Base-by-base conservation (phyloP, 2,797 vertebrate genomes). In the Erethizon dorsatum region DNA sequence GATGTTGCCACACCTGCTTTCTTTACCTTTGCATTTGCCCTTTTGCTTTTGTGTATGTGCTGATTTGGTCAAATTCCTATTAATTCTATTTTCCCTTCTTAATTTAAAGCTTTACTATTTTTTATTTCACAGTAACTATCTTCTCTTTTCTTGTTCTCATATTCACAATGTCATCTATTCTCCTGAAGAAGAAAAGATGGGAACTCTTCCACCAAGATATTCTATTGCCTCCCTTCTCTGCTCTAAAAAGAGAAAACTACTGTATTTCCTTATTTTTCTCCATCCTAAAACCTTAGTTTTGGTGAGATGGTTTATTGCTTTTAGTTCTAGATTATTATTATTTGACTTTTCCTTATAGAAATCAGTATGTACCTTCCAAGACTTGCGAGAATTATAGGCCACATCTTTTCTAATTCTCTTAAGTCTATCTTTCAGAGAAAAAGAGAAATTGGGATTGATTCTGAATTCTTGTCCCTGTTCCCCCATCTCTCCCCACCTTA, bases 71-170 rank as follows among this genome's bases (percentile, higher is more conserved):
- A 33, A 71, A 71, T 22, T 67, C 4, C 24, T 82, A 56, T 67
- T 83, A 47, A 77, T 63, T 88, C 28, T 94, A 52, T 79, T 90
- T 89, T 71, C 47, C n/a, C 28, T 63, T 73, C 9, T 33, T 87
- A 86, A 83, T 65, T 83, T 75, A 28, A 90, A 94, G 47, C 56
- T 59, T 33, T 92, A 47, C 50, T 90, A 59, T 26, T 57, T 65
- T 90, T 5, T 13, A 69, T 90, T 78, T 89, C 61, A 69, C n/a
- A 67, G 26, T 37, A 41, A 87, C 50, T 50, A 54, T n/a, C 2
- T 94, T 90, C 28, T 80, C 52, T 86, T 75, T 50, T 56, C 45
- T 79, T 80, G 12, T 75, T 69, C 15, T 69, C 57, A 37, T 15
- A 79, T 69, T 56, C n/a, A 84, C 31, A 78, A 45, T 86, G 45